Base-by-base conservation (phyloP, 2,113 vertebrate species). In the Coturnix japonica region DNA sequence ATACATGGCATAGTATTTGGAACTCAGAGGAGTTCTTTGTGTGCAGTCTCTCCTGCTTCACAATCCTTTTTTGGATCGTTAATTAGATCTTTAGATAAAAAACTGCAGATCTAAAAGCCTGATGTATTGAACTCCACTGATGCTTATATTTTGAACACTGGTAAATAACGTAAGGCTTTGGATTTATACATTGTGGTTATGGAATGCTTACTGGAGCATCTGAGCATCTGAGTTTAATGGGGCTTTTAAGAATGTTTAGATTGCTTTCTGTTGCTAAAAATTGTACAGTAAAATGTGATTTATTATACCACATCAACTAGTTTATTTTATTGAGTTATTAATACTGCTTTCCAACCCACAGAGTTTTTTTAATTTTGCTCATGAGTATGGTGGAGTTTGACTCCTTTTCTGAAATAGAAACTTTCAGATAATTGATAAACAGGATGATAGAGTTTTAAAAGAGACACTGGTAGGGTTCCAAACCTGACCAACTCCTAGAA, bases 321-420 rank as follows among this genome's bases (percentile, higher is more conserved):
- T 94, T 94, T 89, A 87, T 92, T 93, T 87, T 89, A 75, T 26
- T 85, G 63, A 91, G 90, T 93, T 90, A 39, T 30, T 89, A 82
- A 74, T 94, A 44, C 39, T 78, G 8, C 56, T 91, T 91, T 94
- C 60, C 37, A 90, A 16, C 78, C 46, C 37, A 69, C 51, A 63
- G 47, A 56, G 21, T 30, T 60, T 39, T 39, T 63, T 70, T 67
- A 53, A n/a, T 95, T 84, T 59, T 15, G 2, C 92, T 87, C 10
- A 0, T 77, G 73, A 89, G 35, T 71, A 19, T 47, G 44, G 35
- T 77, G 65, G 75, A 85, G 39, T 89, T 78, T 71, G 30, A 67
- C 35, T 9, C 6, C 60, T 37, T 78, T 37, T 63, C 90, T 65
- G 63, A 61, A 95, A 84, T 13, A 67, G 37, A 78, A 66, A 77